These are phyloP conservation scores for Drosophila ficusphila DNA, from an alignment of 1,140 invertebrate genomes.

Conservation along the genomic window DNA sequence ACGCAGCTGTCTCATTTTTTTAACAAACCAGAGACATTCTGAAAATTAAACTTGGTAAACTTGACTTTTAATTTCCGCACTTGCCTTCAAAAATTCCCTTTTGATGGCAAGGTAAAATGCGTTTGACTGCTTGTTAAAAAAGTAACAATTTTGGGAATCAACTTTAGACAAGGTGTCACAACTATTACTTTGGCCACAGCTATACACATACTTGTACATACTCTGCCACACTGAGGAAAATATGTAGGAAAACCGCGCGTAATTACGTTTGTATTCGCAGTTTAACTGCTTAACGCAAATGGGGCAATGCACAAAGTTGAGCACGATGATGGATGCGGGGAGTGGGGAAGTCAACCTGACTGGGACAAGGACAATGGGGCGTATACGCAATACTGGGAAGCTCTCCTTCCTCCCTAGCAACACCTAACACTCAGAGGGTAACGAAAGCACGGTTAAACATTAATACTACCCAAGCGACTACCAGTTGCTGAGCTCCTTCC, in stretches of 20 bases:
- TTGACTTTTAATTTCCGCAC: not conserved
- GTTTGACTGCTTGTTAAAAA: not conserved
- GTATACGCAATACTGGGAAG: slow-evolving; percentile 30
- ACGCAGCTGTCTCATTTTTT: no score
- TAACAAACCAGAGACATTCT: no score
- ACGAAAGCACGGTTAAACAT: slow-evolving; percentile 23
- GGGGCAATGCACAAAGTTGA: slow-evolving; percentile 7
- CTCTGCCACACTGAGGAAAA: not conserved
- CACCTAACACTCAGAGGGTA: slow-evolving; percentile 33
- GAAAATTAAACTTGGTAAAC: not conserved
- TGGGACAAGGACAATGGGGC: slow-evolving; percentile 19
- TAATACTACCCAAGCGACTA: slow-evolving; percentile 34
- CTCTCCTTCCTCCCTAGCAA: slow-evolving; percentile 6
- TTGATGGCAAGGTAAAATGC: not conserved
- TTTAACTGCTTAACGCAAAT: slow-evolving; percentile 22
- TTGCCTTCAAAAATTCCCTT: not conserved
- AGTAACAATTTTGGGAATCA: not conserved
- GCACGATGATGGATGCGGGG: not conserved
- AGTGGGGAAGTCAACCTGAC: not conserved
- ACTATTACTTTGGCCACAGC: not conserved
- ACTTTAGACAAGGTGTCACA: not conserved
- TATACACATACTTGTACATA: not conserved
- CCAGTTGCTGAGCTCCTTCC: slow-evolving; percentile 11
- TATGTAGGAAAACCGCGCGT: not conserved
- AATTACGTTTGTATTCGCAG: not conserved